Conservation (phyloP, 2,888 invertebrate genomes). For the Maniola hyperantus region DNA sequence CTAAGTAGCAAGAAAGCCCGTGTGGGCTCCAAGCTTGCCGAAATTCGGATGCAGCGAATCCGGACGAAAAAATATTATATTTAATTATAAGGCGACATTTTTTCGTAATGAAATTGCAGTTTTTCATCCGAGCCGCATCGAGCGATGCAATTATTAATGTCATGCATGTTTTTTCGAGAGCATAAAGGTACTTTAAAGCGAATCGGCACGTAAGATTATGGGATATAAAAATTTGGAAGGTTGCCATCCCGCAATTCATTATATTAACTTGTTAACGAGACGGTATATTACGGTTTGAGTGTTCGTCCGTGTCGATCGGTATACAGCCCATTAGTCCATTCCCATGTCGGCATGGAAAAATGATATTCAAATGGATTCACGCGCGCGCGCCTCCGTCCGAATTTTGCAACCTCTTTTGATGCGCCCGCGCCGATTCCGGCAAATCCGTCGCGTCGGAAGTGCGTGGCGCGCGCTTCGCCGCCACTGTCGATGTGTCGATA, state of each 20-base stretch:
- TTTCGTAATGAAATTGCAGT: slow-evolving; percentile 78
- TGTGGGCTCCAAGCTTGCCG: slow-evolving; percentile 70
- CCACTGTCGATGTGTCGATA: slow-evolving; percentile 71
- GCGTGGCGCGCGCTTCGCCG: slow-evolving; percentile 68
- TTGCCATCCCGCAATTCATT: slow-evolving; percentile 34
- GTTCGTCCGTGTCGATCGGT: slow-evolving; percentile 47
- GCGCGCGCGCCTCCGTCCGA: slow-evolving; percentile 77
- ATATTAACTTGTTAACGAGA: slow-evolving; percentile 36
- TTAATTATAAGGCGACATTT: slow-evolving; percentile 69
- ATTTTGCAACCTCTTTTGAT: slow-evolving; percentile 79
- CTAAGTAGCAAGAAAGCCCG: slow-evolving; percentile 72
- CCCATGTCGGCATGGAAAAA: slow-evolving; percentile 75
- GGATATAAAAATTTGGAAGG: slow-evolving; percentile 45
- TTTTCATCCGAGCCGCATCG: slow-evolving; percentile 43
- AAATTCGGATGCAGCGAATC: slow-evolving; percentile 72
- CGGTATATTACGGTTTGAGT: slow-evolving; percentile 32
- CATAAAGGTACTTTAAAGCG: slow-evolving; percentile 50
- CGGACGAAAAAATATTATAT: slow-evolving; percentile 59
- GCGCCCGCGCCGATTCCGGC: slow-evolving; percentile 82
- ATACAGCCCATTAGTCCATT: slow-evolving; percentile 54
- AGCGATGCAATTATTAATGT: slow-evolving; percentile 69
- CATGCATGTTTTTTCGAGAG: slow-evolving; percentile 47
- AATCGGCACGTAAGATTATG: slow-evolving; percentile 62
- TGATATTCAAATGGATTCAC: slow-evolving; percentile 81
- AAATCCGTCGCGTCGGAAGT: slow-evolving; percentile 83